Conservation (phyloP, 2,113 vertebrate genomes). For the Jaculus jaculus region DNA sequence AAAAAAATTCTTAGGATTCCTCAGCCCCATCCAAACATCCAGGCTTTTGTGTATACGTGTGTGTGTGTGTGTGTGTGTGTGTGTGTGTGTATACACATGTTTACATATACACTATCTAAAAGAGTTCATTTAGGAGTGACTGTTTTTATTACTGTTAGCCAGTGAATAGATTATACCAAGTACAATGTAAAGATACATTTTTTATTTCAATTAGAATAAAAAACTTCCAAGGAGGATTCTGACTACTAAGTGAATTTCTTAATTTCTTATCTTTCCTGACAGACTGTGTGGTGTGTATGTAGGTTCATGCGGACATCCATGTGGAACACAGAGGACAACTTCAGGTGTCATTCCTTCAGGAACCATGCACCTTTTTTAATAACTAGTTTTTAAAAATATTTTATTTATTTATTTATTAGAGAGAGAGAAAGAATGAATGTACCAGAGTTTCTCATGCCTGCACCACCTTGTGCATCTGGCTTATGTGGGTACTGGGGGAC, state of each 20-base stretch:
- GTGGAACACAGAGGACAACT: no score
- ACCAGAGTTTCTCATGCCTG: no score
- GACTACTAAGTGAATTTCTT: not conserved
- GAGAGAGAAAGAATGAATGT: no score
- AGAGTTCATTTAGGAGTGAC: not conserved
- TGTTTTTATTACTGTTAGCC: not conserved
- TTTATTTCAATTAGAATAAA: not conserved
- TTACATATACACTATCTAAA: not conserved
- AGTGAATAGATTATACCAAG: not conserved
- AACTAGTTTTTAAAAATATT: no score
- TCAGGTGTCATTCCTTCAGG: no score
- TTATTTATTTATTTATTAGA: no score
- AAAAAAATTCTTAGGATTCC: not conserved
- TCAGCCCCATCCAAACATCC: no score
- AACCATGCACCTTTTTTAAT: no score
- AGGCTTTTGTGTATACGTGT: not conserved
- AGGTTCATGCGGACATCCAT: no score
- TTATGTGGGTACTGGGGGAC: no score
- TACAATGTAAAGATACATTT: not conserved
- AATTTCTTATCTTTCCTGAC: not conserved
- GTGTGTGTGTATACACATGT: accelerated
- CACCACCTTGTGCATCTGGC: no score
- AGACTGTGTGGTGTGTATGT: no score
- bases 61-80: not conserved
- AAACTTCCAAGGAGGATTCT: not conserved